Percentiles rank a stretch among this genome's conserved stretches.
Conservation (phyloP, 2,113 vertebrate species). For the Cathartes aura region DNA sequence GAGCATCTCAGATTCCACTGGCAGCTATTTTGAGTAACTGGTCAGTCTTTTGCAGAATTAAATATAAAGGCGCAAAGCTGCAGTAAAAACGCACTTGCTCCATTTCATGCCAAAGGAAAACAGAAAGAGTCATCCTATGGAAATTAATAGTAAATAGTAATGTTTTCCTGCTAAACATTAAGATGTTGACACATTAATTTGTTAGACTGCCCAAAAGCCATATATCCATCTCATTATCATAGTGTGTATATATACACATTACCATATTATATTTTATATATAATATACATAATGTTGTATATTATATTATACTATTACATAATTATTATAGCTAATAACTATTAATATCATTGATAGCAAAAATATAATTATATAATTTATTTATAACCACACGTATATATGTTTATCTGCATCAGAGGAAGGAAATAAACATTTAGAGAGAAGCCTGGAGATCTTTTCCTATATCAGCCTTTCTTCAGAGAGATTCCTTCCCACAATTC, state of each 20-base stretch:
- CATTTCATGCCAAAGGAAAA: neutral
- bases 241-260: no score
- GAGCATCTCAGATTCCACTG: neutral
- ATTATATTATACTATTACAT: neutral
- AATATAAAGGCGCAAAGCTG: neutral
- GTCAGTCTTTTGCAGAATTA: neutral
- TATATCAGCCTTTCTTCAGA: neutral
- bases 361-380: neutral
- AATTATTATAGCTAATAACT: neutral
- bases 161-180: neutral
- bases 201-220: neutral
- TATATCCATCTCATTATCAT: neutral
- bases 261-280: neutral
- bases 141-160: neutral
- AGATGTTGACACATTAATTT: neutral
- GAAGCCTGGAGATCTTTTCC: neutral
- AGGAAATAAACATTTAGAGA: neutral
- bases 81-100: neutral
- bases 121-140: neutral
- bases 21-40: constrained; percentile 8
- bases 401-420: neutral
- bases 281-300: neutral
- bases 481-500: neutral
- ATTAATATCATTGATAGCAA: neutral
- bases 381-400: neutral